phyloP scores from a whole-genome alignment of 2,888 invertebrate genomes.

The Kuschelorhynchus macadamiae region DNA sequence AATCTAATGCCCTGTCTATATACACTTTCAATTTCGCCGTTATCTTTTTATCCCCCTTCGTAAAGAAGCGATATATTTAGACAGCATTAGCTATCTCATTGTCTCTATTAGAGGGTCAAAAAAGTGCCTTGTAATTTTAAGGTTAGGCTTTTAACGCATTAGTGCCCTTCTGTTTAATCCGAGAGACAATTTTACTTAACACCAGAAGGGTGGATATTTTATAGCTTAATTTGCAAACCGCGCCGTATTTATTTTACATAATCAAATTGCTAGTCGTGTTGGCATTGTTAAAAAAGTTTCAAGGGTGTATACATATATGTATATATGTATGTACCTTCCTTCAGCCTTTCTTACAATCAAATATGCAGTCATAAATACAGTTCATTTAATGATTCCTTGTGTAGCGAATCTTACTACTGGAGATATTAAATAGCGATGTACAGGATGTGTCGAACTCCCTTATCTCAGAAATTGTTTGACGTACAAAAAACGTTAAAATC shows the following conservation, averaged over 20 bases:
- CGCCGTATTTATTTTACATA: slow-evolving; percentile 10
- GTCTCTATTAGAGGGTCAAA: slow-evolving; percentile 47
- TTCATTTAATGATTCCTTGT: too few species aligned
- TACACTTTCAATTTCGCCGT: slow-evolving; percentile 11
- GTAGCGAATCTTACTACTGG: too few species aligned
- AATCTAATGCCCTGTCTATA: neutral
- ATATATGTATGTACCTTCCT: neutral
- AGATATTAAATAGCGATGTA: too few species aligned
- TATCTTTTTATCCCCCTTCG: slow-evolving; percentile 19
- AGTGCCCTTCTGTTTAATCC: slow-evolving; percentile 43
- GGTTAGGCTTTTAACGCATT: slow-evolving; percentile 50
- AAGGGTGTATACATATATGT: too few species aligned
- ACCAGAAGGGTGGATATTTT: slow-evolving; percentile 49
- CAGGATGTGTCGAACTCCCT: too few species aligned
- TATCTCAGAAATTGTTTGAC: too few species aligned
- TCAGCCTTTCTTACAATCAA: too few species aligned
- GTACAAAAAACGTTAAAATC: too few species aligned
- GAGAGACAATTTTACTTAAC: slow-evolving; percentile 48
- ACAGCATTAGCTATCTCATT: slow-evolving; percentile 46
- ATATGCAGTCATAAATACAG: too few species aligned
- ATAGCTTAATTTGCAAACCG: slow-evolving; percentile 39
- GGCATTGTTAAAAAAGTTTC: slow-evolving; percentile 3
- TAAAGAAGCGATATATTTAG: slow-evolving; percentile 31
- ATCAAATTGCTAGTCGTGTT: neutral
- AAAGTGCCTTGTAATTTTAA: slow-evolving; percentile 50